Evolutionary conservation across 2,888 invertebrate genomes (phyloP).

Genomic region (Pseudanteris insignis): DNA sequence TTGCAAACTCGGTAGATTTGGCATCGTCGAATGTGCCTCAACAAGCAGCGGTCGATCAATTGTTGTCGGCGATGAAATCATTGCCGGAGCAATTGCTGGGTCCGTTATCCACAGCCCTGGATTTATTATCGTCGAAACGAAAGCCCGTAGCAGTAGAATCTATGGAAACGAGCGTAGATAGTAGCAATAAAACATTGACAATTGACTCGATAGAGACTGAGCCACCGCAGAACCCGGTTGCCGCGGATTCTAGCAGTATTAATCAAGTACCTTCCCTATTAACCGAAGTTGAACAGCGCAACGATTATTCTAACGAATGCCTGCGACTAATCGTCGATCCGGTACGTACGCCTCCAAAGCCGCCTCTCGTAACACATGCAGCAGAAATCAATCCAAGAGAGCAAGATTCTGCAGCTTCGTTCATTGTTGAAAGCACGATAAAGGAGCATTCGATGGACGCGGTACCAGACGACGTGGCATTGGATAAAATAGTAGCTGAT

Average conservation of each 20-base stretch:
- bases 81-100: constrained; percentile 58
- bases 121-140: constrained; percentile 52
- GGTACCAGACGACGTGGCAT: too few relatives aligned
- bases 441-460: not conserved
- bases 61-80: constrained; percentile 57
- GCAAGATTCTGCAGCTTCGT: constrained; percentile 20
- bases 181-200: not conserved
- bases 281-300: constrained; percentile 21
- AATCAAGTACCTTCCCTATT: constrained; percentile 29
- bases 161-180: not conserved
- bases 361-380: constrained; percentile 20
- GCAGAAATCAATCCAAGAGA: constrained; percentile 33
- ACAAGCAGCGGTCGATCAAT: constrained; percentile 52
- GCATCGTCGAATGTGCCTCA: constrained; percentile 23
- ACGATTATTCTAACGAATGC: constrained; percentile 23
- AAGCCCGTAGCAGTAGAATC: not conserved
- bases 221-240: constrained; percentile 9
- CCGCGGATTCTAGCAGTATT: constrained; percentile 24
- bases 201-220: constrained; percentile 5
- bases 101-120: constrained; percentile 57
- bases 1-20: constrained; percentile 6
- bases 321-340: constrained; percentile 36
- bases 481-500: too few relatives aligned
- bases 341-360: constrained; percentile 35
- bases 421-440: constrained; percentile 13